These are phyloP conservation scores for Coremacera marginata DNA, from an alignment of 2,888 invertebrate genomes.

Conservation along the genomic window DNA sequence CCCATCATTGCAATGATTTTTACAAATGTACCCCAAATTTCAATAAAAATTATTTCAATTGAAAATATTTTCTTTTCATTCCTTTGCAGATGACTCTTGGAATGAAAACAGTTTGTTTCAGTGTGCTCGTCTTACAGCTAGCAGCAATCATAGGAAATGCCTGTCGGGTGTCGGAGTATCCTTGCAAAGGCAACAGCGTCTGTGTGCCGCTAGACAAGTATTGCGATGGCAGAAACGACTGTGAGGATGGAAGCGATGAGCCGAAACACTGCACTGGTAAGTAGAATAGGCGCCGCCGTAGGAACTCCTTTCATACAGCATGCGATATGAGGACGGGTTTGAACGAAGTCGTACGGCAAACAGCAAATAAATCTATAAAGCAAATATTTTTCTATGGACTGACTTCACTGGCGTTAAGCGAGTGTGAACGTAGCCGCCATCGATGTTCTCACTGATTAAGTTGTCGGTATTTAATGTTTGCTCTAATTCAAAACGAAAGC, in stretches of 20 bases:
- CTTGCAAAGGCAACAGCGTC: slow-evolving; percentile 77
- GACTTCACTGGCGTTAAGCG: background rate
- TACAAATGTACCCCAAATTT: background rate
- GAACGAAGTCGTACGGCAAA: background rate
- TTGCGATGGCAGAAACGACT: slow-evolving; percentile 87
- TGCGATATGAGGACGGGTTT: background rate
- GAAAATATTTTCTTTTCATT: slow-evolving; percentile 33
- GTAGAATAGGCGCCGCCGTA: background rate
- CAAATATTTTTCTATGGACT: background rate
- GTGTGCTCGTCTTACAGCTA: slow-evolving; percentile 63
- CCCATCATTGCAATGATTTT: background rate
- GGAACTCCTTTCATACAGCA: background rate
- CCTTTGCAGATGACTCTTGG: slow-evolving; percentile 58
- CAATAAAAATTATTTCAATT: slow-evolving; percentile 21
- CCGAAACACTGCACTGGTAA: slow-evolving; percentile 82
- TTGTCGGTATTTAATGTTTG: slow-evolving; percentile 8
- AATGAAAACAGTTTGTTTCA: slow-evolving; percentile 61
- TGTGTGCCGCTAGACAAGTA: slow-evolving; percentile 88
- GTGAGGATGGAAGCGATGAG: slow-evolving; percentile 88
- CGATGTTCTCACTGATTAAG: slow-evolving; percentile 14
- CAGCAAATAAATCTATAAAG: slow-evolving; percentile 12
- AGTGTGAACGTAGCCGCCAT: background rate
- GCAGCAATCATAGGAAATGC: slow-evolving; percentile 67
- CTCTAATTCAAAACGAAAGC: slow-evolving; percentile 17
- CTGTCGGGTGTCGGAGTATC: slow-evolving; percentile 84